Evolutionary conservation across 1,140 invertebrate genomes (phyloP).

Genomic region (Hylaeus anthracinus): DNA sequence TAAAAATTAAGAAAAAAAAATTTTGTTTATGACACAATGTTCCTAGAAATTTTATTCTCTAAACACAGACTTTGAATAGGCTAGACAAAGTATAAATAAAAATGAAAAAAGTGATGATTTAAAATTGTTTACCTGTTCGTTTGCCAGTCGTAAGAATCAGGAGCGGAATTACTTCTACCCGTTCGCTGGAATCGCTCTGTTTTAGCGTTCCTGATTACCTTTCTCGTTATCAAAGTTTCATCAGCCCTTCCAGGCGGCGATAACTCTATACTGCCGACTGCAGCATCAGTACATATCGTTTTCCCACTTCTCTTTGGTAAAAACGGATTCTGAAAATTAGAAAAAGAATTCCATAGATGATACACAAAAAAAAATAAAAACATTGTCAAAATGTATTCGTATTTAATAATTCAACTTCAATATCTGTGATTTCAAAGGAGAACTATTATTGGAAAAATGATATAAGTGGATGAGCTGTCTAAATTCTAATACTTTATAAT

Average conservation of each 20-base stretch:
- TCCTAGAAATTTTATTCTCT: too few species aligned
- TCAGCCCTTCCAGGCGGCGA: constrained; percentile 52
- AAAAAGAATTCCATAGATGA: background rate
- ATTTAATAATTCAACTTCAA: background rate
- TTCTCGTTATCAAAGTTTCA: constrained; percentile 30
- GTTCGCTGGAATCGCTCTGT: constrained; percentile 75
- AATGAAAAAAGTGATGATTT: background rate
- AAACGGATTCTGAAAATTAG: constrained; percentile 71
- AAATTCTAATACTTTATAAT: too few species aligned
- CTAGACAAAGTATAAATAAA: too few species aligned
- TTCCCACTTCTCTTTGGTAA: constrained; percentile 66
- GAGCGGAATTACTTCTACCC: constrained; percentile 88
- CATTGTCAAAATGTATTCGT: too few species aligned
- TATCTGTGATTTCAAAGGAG: too few species aligned
- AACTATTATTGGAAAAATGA: too few species aligned
- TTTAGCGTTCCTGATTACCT: constrained; percentile 47
- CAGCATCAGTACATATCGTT: constrained; percentile 47
- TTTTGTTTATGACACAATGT: too few species aligned
- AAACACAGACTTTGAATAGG: too few species aligned
- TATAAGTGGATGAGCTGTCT: too few species aligned
- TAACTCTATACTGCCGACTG: constrained; percentile 54
- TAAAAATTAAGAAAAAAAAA: constrained; percentile 33
- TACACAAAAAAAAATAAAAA: too few species aligned
- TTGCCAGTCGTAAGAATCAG: constrained; percentile 86
- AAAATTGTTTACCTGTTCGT: constrained; percentile 74